Evolutionary conservation across 2,797 vertebrate species (phyloP).

Genomic region (Gadopsis bispinosus): DNA sequence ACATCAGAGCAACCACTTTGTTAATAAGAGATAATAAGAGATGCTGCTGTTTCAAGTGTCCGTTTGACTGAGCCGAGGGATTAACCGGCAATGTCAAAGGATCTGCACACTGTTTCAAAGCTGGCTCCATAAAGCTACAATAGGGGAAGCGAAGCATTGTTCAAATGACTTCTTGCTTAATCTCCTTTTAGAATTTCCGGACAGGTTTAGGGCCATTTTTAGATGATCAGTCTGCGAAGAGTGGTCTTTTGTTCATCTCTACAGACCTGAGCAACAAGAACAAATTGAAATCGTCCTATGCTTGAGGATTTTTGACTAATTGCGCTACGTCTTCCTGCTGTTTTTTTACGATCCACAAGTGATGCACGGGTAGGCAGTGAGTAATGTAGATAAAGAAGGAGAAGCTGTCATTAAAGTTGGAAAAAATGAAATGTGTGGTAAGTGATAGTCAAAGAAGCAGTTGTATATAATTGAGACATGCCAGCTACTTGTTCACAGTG

Average conservation of each 20-base stretch:
- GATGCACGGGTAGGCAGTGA: background rate
- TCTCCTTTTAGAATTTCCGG: conserved; percentile 75
- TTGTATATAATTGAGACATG: conserved; percentile 15
- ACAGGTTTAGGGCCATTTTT: conserved; percentile 68
- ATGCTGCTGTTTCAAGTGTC: conserved; percentile 58
- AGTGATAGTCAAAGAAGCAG: background rate
- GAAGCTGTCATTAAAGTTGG: conserved; percentile 11
- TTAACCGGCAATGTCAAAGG: conserved; percentile 72
- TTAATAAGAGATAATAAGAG: conserved; percentile 57
- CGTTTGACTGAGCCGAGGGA: conserved; percentile 65
- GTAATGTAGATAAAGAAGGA: background rate
- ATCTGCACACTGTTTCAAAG: conserved; percentile 68
- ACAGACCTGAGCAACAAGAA: conserved; percentile 51
- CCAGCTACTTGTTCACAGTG: background rate
- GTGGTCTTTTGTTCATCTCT: conserved; percentile 58
- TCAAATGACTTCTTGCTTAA: conserved; percentile 75
- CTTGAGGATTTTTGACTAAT: background rate
- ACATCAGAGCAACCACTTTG: conserved; percentile 50
- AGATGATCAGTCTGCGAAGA: conserved; percentile 51
- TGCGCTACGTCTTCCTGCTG: background rate
- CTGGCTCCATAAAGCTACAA: conserved; percentile 66
- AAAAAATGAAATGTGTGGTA: background rate
- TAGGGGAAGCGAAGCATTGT: conserved; percentile 72
- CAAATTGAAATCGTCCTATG: conserved; percentile 16
- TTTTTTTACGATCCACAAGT: conserved; percentile 12